A percentile compares a stretch with the other conserved stretches of the same genome.
These are phyloP conservation scores for Agrochola litura DNA, from an alignment of 2,888 invertebrate species.

Conservation along the genomic window DNA sequence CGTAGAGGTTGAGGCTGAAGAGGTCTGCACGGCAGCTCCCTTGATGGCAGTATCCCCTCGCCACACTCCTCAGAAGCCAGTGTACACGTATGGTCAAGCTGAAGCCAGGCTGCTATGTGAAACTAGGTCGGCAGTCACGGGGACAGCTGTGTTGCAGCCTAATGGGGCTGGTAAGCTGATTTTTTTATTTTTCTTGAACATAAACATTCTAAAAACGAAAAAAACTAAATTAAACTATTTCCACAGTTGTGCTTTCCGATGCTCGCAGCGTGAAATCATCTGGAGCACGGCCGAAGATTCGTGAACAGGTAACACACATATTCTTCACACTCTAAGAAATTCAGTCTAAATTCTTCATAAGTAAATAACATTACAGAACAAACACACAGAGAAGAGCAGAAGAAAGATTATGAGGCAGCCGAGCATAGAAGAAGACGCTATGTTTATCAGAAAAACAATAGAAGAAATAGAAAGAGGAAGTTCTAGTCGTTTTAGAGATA, in stretches of 20 bases:
- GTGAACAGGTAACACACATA: constrained; percentile 81
- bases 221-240: constrained; percentile 41
- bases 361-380: constrained; percentile 71
- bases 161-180: constrained; percentile 79
- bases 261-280: constrained; percentile 72
- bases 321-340: constrained; percentile 29
- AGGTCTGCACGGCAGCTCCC: constrained; percentile 94
- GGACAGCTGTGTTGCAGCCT: constrained; percentile 85
- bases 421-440: constrained; percentile 88
- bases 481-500: constrained; percentile 78
- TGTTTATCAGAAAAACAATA: constrained; percentile 86
- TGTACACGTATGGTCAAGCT: constrained; percentile 93
- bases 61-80: constrained; percentile 92
- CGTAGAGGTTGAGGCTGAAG: constrained; percentile 95
- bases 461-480: constrained; percentile 88
- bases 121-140: constrained; percentile 85
- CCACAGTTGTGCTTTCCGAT: constrained; percentile 78
- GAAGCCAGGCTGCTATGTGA: constrained; percentile 88
- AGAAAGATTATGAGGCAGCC: constrained; percentile 82
- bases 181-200: neutral
- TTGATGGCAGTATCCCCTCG: constrained; percentile 92
- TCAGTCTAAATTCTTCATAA: constrained; percentile 52
- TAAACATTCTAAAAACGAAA: neutral
- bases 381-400: constrained; percentile 75
- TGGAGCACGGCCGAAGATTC: constrained; percentile 76